phyloP scores from a whole-genome alignment of 2,888 invertebrate genomes.

The Pardosa pseudoannulata region DNA sequence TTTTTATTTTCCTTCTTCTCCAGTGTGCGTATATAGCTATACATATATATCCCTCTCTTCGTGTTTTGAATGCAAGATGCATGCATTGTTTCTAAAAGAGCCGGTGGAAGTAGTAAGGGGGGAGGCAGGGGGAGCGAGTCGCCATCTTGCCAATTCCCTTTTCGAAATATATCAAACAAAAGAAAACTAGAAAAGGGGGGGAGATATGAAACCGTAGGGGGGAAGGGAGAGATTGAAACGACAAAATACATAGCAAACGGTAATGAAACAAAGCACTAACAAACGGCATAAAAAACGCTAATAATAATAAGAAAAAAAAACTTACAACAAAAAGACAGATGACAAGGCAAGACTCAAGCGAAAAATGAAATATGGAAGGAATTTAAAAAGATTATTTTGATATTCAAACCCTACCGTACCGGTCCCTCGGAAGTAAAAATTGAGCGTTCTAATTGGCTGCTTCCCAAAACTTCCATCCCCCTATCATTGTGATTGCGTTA shows the following conservation, averaged over 20 bases:
- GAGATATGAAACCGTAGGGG: conserved; percentile 4
- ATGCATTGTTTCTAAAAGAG: conserved; percentile 57
- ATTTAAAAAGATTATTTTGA: conserved; percentile 70
- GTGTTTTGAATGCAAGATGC: conserved; percentile 63
- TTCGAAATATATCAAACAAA: conserved; percentile 57
- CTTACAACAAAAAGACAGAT: conserved; percentile 57
- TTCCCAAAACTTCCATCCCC: conserved; percentile 51
- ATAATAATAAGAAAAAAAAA: conserved; percentile 1
- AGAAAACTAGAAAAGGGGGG: conserved; percentile 28
- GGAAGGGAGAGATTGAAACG: conserved; percentile 32
- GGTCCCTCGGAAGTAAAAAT: conserved; percentile 53
- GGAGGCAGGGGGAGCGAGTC: conserved; percentile 16
- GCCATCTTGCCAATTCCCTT: conserved; percentile 63
- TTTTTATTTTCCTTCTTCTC: too few species aligned
- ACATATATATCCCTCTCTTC: conserved; percentile 20
- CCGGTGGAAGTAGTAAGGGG: not conserved
- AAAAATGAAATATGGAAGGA: conserved; percentile 69
- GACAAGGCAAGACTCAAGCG: conserved; percentile 58
- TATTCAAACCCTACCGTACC: conserved; percentile 59
- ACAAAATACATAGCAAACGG: conserved; percentile 66
- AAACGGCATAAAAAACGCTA: conserved; percentile 32
- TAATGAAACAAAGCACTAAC: conserved; percentile 70
- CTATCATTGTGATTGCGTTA: conserved; percentile 22
- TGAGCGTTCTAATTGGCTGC: conserved; percentile 70
- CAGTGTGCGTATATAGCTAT: conserved; percentile 4